phyloP scores from a whole-genome alignment of 1,140 invertebrate species.

The Tetragnatha versicolor region DNA sequence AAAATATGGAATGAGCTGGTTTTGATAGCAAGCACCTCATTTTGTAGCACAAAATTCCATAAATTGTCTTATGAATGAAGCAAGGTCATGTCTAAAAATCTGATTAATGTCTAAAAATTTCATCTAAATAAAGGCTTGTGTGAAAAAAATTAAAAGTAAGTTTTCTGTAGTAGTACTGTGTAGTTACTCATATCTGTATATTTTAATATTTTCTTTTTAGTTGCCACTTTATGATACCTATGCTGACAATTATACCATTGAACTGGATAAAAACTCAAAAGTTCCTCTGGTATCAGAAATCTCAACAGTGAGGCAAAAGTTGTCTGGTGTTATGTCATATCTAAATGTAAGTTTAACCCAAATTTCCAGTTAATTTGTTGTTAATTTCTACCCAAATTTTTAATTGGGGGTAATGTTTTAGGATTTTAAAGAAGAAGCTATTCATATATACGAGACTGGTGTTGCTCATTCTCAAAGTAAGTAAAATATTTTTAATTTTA shows the following conservation, averaged over 20 bases:
- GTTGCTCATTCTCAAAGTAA: slow-evolving; percentile 35
- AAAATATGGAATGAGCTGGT: no score
- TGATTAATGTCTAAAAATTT: no score
- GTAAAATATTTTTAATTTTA: no score
- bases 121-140: no score
- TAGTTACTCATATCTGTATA: no score
- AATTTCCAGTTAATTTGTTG: background rate
- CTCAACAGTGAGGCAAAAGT: background rate
- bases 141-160: no score
- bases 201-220: slow-evolving; percentile 19
- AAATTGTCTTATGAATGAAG: no score
- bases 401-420: background rate
- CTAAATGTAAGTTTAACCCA: slow-evolving; percentile 21
- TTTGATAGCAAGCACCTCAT: no score
- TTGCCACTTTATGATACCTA: slow-evolving; percentile 28
- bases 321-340: slow-evolving; percentile 16
- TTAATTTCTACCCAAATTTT: background rate
- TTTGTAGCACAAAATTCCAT: no score
- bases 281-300: slow-evolving; percentile 14
- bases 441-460: slow-evolving; percentile 43
- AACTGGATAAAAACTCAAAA: slow-evolving; percentile 16
- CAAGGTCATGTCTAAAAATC: no score
- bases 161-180: no score
- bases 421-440: slow-evolving; percentile 23
- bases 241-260: background rate